phyloP scores from a whole-genome alignment of 1,140 invertebrate genomes.

The Helicorthomorpha holstii region DNA sequence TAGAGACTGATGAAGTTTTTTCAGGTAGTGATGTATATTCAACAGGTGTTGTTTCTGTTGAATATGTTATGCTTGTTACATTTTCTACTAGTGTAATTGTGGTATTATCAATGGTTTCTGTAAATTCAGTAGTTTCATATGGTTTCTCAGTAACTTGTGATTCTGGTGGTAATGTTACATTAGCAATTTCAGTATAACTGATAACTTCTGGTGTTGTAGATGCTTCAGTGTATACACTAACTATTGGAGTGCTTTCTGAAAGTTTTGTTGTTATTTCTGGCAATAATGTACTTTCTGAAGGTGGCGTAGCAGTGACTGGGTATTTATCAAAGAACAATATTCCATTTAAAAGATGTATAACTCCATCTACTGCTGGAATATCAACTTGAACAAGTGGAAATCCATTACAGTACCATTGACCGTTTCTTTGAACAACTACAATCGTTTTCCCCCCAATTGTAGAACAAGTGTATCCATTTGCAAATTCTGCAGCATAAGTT shows the following conservation, averaged over 20 bases:
- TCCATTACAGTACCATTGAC: neutral
- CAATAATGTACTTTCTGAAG: neutral
- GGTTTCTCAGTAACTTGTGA: neutral
- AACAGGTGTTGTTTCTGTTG: too few species aligned
- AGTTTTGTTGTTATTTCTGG: too few species aligned
- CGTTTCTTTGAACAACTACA: neutral
- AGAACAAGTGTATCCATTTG: neutral
- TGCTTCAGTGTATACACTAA: neutral
- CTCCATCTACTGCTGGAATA: neutral
- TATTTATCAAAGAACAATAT: neutral
- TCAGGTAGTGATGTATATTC: too few species aligned
- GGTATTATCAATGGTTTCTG: too few species aligned
- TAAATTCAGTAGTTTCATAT: too few species aligned
- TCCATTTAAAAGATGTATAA: neutral
- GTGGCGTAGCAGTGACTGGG: neutral
- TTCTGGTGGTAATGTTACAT: neutral
- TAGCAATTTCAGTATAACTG: neutral
- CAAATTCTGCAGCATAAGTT: neutral
- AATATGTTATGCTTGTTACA: too few species aligned
- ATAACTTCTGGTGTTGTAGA: neutral
- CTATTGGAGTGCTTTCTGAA: too few species aligned
- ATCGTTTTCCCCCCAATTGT: neutral
- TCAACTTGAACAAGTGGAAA: neutral
- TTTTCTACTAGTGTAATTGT: too few species aligned
- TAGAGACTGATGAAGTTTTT: too few species aligned